Evolutionary conservation across 2,888 invertebrate genomes (phyloP), one percentile per base, ranked within the genome.

Genomic region (Acanthosepion esculentum): DNA sequence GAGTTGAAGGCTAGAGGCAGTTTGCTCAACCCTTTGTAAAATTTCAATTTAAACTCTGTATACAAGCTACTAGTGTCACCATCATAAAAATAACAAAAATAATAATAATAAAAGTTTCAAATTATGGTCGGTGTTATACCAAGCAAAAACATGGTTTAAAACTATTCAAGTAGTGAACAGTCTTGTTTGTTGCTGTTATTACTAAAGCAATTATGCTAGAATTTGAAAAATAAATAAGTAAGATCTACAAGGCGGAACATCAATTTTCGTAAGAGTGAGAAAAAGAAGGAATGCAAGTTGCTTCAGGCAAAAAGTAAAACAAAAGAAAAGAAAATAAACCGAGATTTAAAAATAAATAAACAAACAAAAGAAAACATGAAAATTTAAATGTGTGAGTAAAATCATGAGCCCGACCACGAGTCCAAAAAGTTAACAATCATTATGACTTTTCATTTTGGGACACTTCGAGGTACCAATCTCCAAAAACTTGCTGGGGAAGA

Each of bases 1-100:
- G 26, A 78, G 29, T 78, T 78, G 55, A 78, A 78, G 78, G 78
- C 78, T 29, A 78, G 8, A 78, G 78, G 78, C 78, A 78, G 78
- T 78, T 78, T 78, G 78, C 26, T 78, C 78, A 78, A 78, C 78
- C 29, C 78, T 78, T 78, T 78, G 78, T 78, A 78, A 78, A 78
- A 78, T 78, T 78, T 78, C 78, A 78, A 78, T 78, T 78, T 78
- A 78, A 78, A 78, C 29, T 78, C 78, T 10, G n/a, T 26, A 78
- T 10, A 78, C 10, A 78, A 78, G 26, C 78, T 26, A 29, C 29
- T 78, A n/a, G 29, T 29, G 78, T 78, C 78, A 78, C 78, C 78
- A n/a, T 26, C 26, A 26, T 29, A 29, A 26, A 64, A 41, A 41
- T 41, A 41, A n/a, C n/a, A n/a, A 41, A 41, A 41, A 41, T 41